Conservation (phyloP, 2,888 invertebrate species). For the Dermolepida albohirtum region DNA sequence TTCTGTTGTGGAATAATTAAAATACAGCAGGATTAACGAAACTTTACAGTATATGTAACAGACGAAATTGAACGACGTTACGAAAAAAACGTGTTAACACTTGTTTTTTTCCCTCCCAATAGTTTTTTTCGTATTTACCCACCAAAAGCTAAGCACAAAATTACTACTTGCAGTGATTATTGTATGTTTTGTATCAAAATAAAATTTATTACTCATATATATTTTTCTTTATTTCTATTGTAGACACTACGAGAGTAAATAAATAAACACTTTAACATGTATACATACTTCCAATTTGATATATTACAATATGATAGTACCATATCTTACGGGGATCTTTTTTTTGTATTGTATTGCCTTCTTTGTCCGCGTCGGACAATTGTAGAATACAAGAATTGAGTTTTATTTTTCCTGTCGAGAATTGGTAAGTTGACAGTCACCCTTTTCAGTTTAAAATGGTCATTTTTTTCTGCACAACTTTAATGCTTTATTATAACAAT, state of each 20-base stretch:
- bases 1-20: no score
- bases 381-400: conserved; percentile 3
- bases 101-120: no score
- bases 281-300: conserved; percentile 30
- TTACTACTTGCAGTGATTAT: conserved; percentile 26
- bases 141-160: not conserved
- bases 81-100: no score
- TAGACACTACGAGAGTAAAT: conserved; percentile 20
- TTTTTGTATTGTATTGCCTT: conserved; percentile 16
- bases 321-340: not conserved
- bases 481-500: no score
- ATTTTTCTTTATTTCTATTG: conserved; percentile 37
- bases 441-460: conserved; percentile 26
- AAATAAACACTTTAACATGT: conserved; percentile 26
- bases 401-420: not conserved
- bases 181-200: conserved; percentile 21
- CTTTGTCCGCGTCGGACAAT: not conserved
- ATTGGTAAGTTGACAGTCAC: conserved; percentile 12
- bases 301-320: conserved; percentile 12
- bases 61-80: no score
- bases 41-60: no score
- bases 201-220: conserved; percentile 12
- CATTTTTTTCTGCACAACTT: not conserved
- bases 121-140: no score
- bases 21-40: no score